phyloP scores from a whole-genome alignment of 2,888 invertebrate species.

The Drosophila sordidula region DNA sequence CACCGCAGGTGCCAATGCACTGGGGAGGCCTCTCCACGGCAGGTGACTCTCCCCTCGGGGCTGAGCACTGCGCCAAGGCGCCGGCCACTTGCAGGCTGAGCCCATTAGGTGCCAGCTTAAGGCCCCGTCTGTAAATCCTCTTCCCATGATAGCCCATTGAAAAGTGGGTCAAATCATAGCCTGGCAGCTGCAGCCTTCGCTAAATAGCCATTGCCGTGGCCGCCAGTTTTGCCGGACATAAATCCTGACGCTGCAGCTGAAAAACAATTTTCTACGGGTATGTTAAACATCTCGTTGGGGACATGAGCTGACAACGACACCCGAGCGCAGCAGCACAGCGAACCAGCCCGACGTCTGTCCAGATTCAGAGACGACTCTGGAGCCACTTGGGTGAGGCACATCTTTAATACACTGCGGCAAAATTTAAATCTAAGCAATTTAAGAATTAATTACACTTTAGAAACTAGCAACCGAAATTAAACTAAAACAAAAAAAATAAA shows the following conservation, averaged over 20 bases:
- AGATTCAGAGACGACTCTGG: conserved; percentile 46
- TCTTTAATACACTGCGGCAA: conserved; percentile 44
- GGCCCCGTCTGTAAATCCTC: conserved; percentile 39
- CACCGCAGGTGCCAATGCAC: conserved; percentile 54
- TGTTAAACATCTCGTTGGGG: conserved; percentile 74
- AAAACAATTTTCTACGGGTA: conserved; percentile 80
- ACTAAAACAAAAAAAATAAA: no score
- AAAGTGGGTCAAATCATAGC: conserved; percentile 72
- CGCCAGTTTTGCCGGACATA: conserved; percentile 50
- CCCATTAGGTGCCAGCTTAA: conserved; percentile 76
- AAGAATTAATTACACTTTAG: no score
- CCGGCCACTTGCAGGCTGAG: conserved; percentile 37
- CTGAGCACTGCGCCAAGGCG: conserved; percentile 13
- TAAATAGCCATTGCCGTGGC: conserved; percentile 67
- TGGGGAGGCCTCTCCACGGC: conserved; percentile 5
- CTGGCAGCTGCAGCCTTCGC: conserved; percentile 63
- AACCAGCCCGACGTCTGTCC: conserved; percentile 42
- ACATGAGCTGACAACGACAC: conserved; percentile 67
- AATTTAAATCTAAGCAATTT: no score
- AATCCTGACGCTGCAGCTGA: conserved; percentile 77
- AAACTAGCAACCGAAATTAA: no score
- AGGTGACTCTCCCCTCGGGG: conserved; percentile 17
- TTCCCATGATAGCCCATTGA: conserved; percentile 41
- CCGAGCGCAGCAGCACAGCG: conserved; percentile 28
- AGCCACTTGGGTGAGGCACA: conserved; percentile 30